Base-by-base conservation (phyloP, 2,888 invertebrate genomes). In the Drosophila vallismaia region DNA sequence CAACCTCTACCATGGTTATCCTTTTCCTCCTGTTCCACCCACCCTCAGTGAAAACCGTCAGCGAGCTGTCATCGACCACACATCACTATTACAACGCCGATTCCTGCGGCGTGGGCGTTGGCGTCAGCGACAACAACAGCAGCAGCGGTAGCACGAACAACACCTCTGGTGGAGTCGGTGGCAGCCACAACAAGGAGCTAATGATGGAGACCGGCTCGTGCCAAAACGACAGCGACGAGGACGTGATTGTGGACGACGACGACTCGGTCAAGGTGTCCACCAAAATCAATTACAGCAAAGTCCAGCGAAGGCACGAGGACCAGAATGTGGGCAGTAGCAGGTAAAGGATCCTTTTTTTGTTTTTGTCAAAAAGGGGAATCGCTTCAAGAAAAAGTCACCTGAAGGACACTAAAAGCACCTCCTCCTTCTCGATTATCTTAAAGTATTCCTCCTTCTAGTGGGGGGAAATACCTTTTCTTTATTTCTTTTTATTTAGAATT, bases 221-320 rank as follows among this genome's bases (percentile, higher is more conserved):
- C 67, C 91, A 90, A 74, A 91, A 91, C 77, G 91, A 92, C 59
- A 91, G 91, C 80, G 92, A 92, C 31, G 92, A 92, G 77, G 92
- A 92, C 79, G 91, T 92, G 38, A 91, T 91, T 75, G 91, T 92
- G 14, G 92, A 92, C 58, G 92, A 92, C 74, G 91, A 92, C 74
- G 91, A 91, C 58, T 88, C 89, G 6, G 81, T 90, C 42, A 91
- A 89, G 79, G 75, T 90, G 66, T 77, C 84, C 55, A 82, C 74
- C 72, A 84, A 77, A 48, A 44, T 69, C 76, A 71, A 79, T 53
- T 86, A 77, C 58, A 77, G n/a, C 49, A 72, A 71, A 29, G 85
- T 88, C 31, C 89, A 90, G 59, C 88, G 90, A 8, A 89, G 91
- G 60, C 89, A 89, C 54, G 91, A 91, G 40, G 91, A 91, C 38